Percentiles rank a stretch among this genome's conserved stretches.
Evolutionary conservation across 2,113 vertebrate genomes (phyloP).

Genomic region (Patagioenas fasciata): DNA sequence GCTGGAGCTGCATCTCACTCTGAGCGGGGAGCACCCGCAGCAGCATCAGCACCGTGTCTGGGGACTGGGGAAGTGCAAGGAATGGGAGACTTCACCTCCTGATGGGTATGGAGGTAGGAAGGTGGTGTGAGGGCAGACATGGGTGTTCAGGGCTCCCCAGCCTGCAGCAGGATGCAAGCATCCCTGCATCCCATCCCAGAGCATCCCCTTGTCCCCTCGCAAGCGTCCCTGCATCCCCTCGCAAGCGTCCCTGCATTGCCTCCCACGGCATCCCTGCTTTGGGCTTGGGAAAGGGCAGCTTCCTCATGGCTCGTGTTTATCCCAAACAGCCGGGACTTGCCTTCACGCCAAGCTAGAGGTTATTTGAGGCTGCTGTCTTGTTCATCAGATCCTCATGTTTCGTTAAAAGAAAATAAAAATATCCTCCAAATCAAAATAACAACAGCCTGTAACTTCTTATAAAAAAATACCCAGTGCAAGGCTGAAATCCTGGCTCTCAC

Average conservation of each 20-base stretch:
- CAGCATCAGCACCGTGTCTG: accelerated
- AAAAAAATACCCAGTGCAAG: neutral
- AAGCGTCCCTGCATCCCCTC: neutral
- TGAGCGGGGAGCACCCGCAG: neutral
- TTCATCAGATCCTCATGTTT: constrained; percentile 38
- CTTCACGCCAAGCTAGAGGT: constrained; percentile 22
- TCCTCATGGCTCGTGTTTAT: constrained; percentile 1
- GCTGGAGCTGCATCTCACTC: neutral
- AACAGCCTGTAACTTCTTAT: neutral
- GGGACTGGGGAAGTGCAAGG: neutral
- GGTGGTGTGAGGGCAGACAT: neutral
- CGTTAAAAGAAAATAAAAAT: neutral
- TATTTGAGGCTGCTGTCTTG: constrained; percentile 29
- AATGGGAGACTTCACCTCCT: neutral
- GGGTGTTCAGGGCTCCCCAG: neutral
- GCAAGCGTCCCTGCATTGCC: neutral
- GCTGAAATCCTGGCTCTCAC: neutral
- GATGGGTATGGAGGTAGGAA: accelerated
- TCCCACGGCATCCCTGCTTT: neutral
- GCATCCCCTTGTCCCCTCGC: neutral
- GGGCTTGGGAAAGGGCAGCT: neutral
- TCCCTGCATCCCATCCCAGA: neutral
- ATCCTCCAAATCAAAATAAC: neutral
- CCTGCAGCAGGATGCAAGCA: neutral
- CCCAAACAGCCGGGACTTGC: constrained; percentile 6